Percentiles rank a stretch among this genome's conserved stretches.
phyloP scores from a whole-genome alignment of 2,113 vertebrate species.

The Hipposideros armiger region DNA sequence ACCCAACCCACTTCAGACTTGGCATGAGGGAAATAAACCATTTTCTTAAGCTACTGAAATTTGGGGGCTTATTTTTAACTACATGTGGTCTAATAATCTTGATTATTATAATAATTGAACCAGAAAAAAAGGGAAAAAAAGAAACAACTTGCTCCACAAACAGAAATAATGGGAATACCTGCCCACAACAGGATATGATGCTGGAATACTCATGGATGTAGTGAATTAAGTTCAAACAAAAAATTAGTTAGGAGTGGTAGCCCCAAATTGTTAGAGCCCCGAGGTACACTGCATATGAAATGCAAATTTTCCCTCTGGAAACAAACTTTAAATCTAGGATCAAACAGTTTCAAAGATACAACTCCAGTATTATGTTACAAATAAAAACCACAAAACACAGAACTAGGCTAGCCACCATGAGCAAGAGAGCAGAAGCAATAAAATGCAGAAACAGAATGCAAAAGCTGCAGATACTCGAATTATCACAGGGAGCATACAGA shows the following conservation, averaged over 20 bases:
- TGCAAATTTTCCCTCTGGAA: neutral
- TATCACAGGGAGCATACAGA: neutral
- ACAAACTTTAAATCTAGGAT: neutral
- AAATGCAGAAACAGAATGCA: neutral
- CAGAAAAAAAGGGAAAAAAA: neutral
- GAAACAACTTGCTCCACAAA: neutral
- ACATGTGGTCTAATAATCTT: conserved; percentile 20
- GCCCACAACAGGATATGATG: neutral
- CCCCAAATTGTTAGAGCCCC: neutral
- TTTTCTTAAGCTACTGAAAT: conserved; percentile 38
- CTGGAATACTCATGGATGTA: neutral
- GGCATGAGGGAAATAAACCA: neutral
- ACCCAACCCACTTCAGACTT: neutral
- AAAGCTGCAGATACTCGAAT: neutral
- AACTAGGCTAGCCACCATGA: neutral
- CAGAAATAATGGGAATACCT: conserved; percentile 32
- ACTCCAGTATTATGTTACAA: neutral
- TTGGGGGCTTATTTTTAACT: conserved; percentile 33
- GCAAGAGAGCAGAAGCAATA: neutral
- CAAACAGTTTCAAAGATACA: conserved; percentile 9
- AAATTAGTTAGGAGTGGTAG: neutral
- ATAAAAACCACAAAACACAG: conserved; percentile 1
- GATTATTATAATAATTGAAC: conserved; percentile 40
- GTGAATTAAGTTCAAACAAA: neutral
- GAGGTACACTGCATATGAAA: neutral